A percentile compares a stretch with the other conserved stretches of the same genome.
phyloP scores from a whole-genome alignment of 2,797 vertebrate species.

The Limnodromus scolopaceus region DNA sequence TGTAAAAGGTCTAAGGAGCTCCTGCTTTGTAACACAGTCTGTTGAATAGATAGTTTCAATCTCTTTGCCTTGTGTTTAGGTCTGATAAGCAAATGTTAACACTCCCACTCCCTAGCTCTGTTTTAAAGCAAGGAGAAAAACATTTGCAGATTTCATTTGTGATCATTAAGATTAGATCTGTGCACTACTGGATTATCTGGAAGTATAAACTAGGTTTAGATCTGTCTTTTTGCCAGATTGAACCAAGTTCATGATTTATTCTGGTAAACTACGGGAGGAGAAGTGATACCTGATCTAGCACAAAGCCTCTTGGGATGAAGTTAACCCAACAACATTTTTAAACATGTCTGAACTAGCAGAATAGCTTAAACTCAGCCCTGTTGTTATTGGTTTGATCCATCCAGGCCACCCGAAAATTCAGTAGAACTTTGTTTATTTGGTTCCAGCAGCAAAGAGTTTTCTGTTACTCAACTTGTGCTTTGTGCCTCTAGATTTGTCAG shows the following conservation, averaged over 20 bases:
- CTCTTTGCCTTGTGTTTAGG: neutral
- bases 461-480: neutral
- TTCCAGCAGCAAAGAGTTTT: neutral
- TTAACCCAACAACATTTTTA: neutral
- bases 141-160: neutral
- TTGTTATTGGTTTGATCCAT: neutral
- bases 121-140: neutral
- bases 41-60: neutral
- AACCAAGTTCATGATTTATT: neutral
- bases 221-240: neutral
- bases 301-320: neutral
- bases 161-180: neutral
- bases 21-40: neutral
- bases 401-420: neutral
- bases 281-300: neutral
- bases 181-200: neutral
- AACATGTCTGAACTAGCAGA: neutral
- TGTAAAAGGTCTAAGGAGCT: neutral
- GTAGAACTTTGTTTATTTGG: neutral
- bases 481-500: neutral
- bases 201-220: neutral
- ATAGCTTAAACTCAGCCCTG: neutral
- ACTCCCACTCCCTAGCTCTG: neutral
- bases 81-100: slow-evolving; percentile 2
- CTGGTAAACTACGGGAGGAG: neutral